Percentiles rank a stretch among this genome's conserved stretches.
Evolutionary conservation across 2,113 vertebrate species (phyloP).

Genomic region (Phalacrocorax aristotelis): DNA sequence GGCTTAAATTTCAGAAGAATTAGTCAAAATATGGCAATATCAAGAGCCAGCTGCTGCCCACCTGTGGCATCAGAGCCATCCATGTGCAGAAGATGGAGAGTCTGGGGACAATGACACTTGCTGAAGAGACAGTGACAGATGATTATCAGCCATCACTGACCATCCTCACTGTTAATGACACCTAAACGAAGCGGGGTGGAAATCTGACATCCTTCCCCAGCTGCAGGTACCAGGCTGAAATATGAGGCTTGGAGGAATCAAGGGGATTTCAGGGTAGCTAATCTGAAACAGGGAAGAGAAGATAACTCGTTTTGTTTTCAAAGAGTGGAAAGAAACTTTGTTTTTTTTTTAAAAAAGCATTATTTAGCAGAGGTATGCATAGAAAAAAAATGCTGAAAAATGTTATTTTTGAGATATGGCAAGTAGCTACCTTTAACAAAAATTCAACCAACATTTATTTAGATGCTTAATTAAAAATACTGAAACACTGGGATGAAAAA

Average conservation of each 20-base stretch:
- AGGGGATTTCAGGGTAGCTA: background rate
- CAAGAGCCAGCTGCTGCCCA: background rate
- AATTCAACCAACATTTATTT: background rate
- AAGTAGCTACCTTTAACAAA: background rate
- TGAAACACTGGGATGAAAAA: background rate
- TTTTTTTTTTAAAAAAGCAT: background rate
- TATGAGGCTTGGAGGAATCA: accelerated
- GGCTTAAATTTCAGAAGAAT: background rate
- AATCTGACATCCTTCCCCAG: background rate
- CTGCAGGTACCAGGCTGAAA: background rate
- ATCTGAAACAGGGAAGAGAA: background rate
- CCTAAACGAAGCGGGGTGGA: background rate
- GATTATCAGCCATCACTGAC: background rate
- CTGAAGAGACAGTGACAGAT: background rate
- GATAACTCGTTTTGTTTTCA: background rate
- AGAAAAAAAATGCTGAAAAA: background rate
- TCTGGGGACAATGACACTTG: background rate
- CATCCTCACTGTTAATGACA: background rate
- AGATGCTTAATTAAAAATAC: background rate
- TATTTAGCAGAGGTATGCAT: background rate
- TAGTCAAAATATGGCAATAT: background rate
- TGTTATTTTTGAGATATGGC: background rate
- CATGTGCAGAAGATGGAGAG: background rate
- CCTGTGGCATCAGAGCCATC: accelerated
- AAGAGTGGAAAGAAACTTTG: background rate